Conservation (phyloP, 30 jellyfish, hydroid and myxozoan genomes). For the Mastigias papua region DNA sequence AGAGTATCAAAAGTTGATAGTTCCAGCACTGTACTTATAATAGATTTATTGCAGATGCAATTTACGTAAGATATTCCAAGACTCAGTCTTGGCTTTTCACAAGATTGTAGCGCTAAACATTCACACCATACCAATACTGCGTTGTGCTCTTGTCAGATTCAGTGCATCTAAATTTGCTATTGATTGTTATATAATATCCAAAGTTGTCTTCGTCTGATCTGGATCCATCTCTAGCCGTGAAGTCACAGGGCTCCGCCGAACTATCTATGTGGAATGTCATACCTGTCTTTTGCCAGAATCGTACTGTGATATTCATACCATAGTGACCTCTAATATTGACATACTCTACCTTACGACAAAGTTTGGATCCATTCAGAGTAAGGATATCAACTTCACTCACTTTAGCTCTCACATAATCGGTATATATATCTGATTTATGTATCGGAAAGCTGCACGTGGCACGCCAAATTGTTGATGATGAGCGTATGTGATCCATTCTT, state of each 20-base stretch:
- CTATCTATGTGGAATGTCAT: neutral
- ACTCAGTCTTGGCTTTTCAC: no score
- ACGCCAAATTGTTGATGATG: slow-evolving; percentile 17
- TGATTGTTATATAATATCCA: neutral
- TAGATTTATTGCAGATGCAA: no score
- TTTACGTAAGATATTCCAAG: no score
- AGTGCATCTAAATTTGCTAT: neutral
- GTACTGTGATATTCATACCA: neutral
- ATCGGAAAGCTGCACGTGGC: slow-evolving; percentile 24
- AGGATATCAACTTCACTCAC: neutral
- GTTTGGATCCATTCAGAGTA: neutral
- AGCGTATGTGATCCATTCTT: slow-evolving; percentile 5
- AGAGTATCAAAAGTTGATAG: no score
- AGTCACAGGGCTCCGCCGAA: neutral
- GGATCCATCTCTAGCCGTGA: neutral
- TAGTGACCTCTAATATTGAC: neutral
- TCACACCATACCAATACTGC: neutral
- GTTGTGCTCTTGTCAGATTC: neutral
- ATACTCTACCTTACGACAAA: neutral
- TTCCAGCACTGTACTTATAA: no score
- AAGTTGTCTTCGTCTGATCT: neutral
- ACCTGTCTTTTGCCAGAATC: neutral
- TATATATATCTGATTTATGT: neutral
- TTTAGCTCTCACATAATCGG: slow-evolving; percentile 22
- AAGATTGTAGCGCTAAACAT: no score